Evolutionary conservation across 2,888 invertebrate species (phyloP), one percentile per base, ranked within the genome.

Genomic region (Oscheius sp.): DNA sequence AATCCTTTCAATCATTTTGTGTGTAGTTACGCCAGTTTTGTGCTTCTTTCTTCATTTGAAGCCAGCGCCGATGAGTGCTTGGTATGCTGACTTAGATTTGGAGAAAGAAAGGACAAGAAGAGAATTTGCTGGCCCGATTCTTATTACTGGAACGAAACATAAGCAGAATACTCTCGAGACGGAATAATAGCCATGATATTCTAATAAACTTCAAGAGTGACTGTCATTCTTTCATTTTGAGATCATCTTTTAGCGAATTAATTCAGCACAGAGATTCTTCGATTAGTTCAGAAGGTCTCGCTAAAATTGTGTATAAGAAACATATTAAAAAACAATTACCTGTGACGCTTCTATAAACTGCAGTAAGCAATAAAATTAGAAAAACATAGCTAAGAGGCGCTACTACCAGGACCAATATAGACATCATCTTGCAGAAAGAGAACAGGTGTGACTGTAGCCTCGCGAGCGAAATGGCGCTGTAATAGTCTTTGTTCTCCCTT

Each of bases 31-130:
- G 45, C 2, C 42, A 15, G 29, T 39, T 23, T n/a, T 17, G 3
- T 17, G 27, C n/a, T n/a, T 61, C 3, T 27, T 61, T 2, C 45
- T 61, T n/a, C 29, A 42, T 10, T 27, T n/a, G 31, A 23, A 45
- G 45, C 61, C 61, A 3, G 42, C 45, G 17, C 15, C 39, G 15
- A 23, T 61, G 25, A 42, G 27, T 2, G 61, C 27, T 15, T 61
- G 61, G 61, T 61, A 61, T 17, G 61, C 61, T 25, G 61, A 61
- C 27, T 27, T 61, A n/a, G 61, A 61, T 6, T 15, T n/a, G 34
- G 34, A 17, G 23, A 31, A 45, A 5, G n/a, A n/a, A n/a, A n/a
- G n/a, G n/a, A n/a, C n/a, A n/a, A n/a, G n/a, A n/a, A n/a, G n/a
- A n/a, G n/a, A n/a, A n/a, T n/a, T n/a, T n/a, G n/a, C n/a, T n/a